Evolutionary conservation across 2,888 invertebrate genomes (phyloP), one percentile per base, ranked within the genome.

Genomic region (Drosophila neotestacea): DNA sequence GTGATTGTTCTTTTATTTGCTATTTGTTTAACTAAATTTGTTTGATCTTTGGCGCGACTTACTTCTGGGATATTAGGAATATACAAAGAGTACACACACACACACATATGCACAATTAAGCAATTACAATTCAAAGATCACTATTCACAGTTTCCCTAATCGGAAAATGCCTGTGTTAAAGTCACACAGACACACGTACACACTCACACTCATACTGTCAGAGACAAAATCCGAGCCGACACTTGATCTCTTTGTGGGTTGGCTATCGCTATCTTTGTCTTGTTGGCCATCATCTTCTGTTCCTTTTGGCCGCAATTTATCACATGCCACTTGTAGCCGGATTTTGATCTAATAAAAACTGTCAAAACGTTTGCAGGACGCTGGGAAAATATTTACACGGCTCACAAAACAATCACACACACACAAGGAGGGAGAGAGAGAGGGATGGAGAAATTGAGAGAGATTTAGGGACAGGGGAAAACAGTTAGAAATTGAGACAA

Each of bases 271-370:
- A 32, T 63, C 77, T 67, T 51, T 64, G 60, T 64, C 61, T 47
- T 10, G 48, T 39, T 52, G 67, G 61, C 54, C 61, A 70, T 55
- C 76, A 46, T 63, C 67, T 30, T 39, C 13, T 46, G 54, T 65
- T 73, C 70, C 38, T 65, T 56, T 69, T 83, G 73, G 83, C 83
- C 83, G 83, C 84, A 85, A 84, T 84, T 87, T 85, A 84, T 84
- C 88, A 87, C 85, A 82, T 77, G 85, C 77, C 88, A 89, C 85
- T 89, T 89, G 82, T 81, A 74, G 77, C 64, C 67, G 68, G 73
- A 84, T 69, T 76, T 73, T 86, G 91, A 85, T 89, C 88, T 81
- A 90, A 90, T 90, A 90, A 91, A 89, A 89, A 78, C 82, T 91
- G 91, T 90, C 91, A 91, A 90, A 86, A 90, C 84, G 89, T 85